phyloP scores from a whole-genome alignment of 2,888 invertebrate genomes.

The Artemia sp. region DNA sequence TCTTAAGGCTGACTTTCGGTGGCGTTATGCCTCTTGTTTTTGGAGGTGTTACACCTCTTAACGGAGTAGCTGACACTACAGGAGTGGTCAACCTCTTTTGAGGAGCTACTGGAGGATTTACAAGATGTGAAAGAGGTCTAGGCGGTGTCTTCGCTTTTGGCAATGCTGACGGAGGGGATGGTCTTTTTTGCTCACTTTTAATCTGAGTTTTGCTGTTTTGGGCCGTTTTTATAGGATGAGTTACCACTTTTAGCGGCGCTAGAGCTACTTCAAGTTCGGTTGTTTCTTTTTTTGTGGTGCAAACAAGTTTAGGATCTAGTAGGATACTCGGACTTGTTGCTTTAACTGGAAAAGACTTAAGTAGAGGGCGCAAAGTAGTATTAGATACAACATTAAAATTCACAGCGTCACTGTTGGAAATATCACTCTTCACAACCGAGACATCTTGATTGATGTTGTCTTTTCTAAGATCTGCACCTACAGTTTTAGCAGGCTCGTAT shows the following conservation, averaged over 20 bases:
- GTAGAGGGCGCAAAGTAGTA: slow-evolving; percentile 14
- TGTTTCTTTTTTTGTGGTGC: background rate
- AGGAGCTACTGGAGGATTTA: background rate
- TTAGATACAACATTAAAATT: slow-evolving; percentile 27
- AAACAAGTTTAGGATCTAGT: background rate
- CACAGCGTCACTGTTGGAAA: slow-evolving; percentile 27
- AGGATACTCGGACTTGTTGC: background rate
- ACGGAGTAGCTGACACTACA: background rate
- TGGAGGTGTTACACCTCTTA: background rate
- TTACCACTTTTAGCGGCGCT: background rate
- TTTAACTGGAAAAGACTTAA: background rate
- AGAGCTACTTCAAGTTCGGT: background rate
- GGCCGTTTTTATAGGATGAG: slow-evolving; percentile 2
- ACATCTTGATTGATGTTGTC: slow-evolving; percentile 25
- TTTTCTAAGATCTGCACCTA: slow-evolving; percentile 40
- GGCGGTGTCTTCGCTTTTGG: background rate
- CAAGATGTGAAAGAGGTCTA: slow-evolving; percentile 5
- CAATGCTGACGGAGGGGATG: background rate
- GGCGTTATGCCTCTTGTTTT: background rate
- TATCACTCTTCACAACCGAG: slow-evolving; percentile 26
- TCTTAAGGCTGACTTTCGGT: background rate
- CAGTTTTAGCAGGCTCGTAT: slow-evolving; percentile 30
- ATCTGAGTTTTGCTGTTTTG: background rate
- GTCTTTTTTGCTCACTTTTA: background rate
- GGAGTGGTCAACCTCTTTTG: background rate